Conservation (phyloP, 2,797 vertebrate genomes). For the Danio jaintianensis region DNA sequence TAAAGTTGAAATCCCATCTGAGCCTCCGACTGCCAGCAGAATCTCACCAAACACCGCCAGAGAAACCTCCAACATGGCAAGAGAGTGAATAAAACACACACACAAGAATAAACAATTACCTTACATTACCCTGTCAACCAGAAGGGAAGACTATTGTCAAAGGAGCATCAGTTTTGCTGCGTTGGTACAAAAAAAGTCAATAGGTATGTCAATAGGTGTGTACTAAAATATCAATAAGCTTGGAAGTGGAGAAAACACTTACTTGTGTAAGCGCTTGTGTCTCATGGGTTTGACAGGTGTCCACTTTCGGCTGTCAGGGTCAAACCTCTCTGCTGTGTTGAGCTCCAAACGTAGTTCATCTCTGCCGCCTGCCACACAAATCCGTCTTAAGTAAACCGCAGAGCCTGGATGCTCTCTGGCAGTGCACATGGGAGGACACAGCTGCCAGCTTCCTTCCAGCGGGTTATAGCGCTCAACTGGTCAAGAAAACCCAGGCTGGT, state of each 20-base stretch:
- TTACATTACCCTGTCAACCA: constrained; percentile 24
- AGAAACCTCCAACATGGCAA: constrained; percentile 64
- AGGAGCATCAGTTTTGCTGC: constrained; percentile 2
- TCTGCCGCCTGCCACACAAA: constrained; percentile 70
- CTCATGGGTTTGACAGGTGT: constrained; percentile 65
- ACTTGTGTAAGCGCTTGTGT: constrained; percentile 69
- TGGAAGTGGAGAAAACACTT: constrained; percentile 25
- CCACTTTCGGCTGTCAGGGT: constrained; percentile 62
- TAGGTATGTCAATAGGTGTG: neutral
- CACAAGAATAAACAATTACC: constrained; percentile 7
- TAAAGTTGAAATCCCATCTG: constrained; percentile 70
- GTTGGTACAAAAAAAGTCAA: neutral
- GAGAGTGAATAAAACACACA: neutral
- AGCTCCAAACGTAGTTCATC: constrained; percentile 69
- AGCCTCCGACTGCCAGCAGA: constrained; percentile 74
- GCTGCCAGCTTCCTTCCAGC: constrained; percentile 68
- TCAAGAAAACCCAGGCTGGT: neutral
- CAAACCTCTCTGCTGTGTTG: constrained; percentile 65
- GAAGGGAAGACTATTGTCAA: constrained; percentile 6
- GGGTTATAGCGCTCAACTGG: constrained; percentile 76
- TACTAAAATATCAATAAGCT: neutral
- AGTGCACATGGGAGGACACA: constrained; percentile 68
- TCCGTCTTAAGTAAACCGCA: constrained; percentile 62
- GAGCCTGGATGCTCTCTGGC: constrained; percentile 73
- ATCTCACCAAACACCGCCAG: constrained; percentile 68